phyloP scores from a whole-genome alignment of 2,797 vertebrate species.

The Hozukius guyotensis region DNA sequence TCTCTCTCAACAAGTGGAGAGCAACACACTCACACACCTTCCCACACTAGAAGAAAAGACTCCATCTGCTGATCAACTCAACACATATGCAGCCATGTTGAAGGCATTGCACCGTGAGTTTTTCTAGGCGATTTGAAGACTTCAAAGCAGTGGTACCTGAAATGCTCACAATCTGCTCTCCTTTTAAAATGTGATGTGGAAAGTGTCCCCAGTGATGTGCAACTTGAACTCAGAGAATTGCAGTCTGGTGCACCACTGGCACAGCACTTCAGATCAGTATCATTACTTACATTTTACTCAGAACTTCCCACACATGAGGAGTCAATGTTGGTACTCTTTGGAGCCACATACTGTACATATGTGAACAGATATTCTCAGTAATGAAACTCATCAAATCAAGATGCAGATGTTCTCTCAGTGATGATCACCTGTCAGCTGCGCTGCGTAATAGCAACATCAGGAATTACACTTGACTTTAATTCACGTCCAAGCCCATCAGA shows the following conservation, averaged over 20 bases:
- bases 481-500: neutral
- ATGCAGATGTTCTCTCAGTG: neutral
- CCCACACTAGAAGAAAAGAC: slow-evolving; percentile 17
- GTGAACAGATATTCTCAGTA: neutral
- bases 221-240: neutral
- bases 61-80: slow-evolving; percentile 33
- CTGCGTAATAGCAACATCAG: neutral
- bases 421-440: too few species aligned
- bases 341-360: neutral
- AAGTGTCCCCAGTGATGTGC: neutral
- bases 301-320: neutral
- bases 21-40: slow-evolving; percentile 30
- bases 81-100: slow-evolving; percentile 22
- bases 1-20: slow-evolving; percentile 12
- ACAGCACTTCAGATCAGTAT: neutral
- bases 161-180: neutral
- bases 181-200: neutral
- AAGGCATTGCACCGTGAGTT: slow-evolving; percentile 27
- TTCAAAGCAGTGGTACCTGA: neutral
- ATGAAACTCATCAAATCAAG: neutral
- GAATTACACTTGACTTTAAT: neutral
- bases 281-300: neutral
- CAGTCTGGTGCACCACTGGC: neutral
- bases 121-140: neutral
- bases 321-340: neutral